phyloP scores from a whole-genome alignment of 2,797 vertebrate species.

The Cirrhinus molitorella region DNA sequence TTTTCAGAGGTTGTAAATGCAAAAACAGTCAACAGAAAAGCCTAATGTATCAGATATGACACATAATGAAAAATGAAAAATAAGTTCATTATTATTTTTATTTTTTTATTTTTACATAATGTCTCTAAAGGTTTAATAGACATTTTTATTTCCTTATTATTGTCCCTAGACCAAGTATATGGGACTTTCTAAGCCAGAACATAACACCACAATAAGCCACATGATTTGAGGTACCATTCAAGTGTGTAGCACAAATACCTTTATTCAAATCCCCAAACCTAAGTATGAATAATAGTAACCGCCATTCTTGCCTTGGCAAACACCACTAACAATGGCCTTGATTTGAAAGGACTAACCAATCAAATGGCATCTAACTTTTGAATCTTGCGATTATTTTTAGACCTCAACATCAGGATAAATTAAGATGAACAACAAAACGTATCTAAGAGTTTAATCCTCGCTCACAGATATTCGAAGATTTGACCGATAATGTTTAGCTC shows the following conservation, averaged over 20 bases:
- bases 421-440: neutral
- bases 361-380: neutral
- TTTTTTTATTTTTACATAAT: too few species aligned
- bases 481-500: conserved; percentile 21
- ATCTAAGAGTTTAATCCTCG: conserved; percentile 19
- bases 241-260: neutral
- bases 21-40: neutral
- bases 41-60: neutral
- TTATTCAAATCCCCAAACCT: neutral
- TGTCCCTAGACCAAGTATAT: neutral
- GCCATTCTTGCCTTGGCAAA: neutral
- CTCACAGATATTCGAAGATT: conserved; percentile 16
- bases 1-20: neutral
- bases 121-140: too few species aligned
- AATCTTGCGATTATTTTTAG: conserved; percentile 25
- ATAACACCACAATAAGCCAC: neutral
- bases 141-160: too few species aligned
- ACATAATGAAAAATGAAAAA: neutral
- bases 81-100: too few species aligned
- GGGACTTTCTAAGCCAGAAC: neutral
- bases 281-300: neutral
- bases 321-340: neutral
- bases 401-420: conserved; percentile 11
- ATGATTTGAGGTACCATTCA: neutral
- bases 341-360: neutral